Conservation (phyloP, 2,888 invertebrate species). For the Melanophora roralis region DNA sequence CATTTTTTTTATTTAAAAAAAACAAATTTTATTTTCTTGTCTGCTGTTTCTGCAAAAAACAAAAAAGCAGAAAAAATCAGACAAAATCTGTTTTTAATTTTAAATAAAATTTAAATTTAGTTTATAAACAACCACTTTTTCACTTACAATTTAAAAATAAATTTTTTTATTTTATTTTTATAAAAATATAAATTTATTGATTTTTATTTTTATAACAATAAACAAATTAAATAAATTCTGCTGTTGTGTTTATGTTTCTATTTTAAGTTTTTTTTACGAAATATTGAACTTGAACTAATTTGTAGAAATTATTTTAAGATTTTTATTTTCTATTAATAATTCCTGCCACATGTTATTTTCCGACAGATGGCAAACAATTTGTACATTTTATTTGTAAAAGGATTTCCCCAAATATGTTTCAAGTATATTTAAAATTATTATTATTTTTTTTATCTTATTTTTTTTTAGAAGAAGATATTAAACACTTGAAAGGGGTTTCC, state of each 20-base stretch:
- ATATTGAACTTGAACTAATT: constrained; percentile 32
- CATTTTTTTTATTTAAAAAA: neutral
- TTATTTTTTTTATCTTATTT: neutral
- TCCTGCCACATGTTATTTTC: constrained; percentile 1
- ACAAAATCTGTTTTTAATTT: constrained; percentile 33
- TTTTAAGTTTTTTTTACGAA: constrained; percentile 6
- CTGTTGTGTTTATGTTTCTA: constrained; percentile 22
- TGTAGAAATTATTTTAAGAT: constrained; percentile 37
- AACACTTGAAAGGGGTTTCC: constrained; percentile 44
- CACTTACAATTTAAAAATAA: constrained; percentile 36
- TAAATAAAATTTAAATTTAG: constrained; percentile 48
- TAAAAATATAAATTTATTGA: constrained; percentile 52
- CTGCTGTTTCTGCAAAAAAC: constrained; percentile 10
- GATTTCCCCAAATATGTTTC: constrained; percentile 37
- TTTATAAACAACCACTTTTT: constrained; percentile 60
- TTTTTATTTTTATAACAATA: constrained; percentile 54
- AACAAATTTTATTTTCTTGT: neutral
- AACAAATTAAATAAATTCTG: constrained; percentile 28
- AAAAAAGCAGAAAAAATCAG: neutral
- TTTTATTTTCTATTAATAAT: constrained; percentile 35
- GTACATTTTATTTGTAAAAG: constrained; percentile 14
- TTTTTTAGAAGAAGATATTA: neutral
- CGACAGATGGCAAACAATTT: neutral
- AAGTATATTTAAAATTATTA: neutral
- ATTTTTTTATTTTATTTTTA: constrained; percentile 22